These are phyloP conservation scores for Lasioglossum pauxillum DNA, from an alignment of 2,888 invertebrate genomes.

Conservation along the genomic window DNA sequence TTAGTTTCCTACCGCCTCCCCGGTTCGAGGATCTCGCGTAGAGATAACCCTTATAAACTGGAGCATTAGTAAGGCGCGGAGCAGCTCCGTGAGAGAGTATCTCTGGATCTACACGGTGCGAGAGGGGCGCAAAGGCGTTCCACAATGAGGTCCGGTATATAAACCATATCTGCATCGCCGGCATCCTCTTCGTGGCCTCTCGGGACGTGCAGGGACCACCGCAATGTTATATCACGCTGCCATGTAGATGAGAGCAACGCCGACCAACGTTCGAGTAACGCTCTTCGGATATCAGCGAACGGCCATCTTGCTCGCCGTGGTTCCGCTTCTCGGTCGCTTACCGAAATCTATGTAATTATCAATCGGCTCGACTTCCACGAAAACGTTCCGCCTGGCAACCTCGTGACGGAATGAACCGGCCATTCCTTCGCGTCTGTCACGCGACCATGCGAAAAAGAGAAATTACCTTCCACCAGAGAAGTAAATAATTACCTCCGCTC, in stretches of 20 bases:
- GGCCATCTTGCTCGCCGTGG: conserved; percentile 61
- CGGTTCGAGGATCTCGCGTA: conserved; percentile 69
- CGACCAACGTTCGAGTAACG: conserved; percentile 61
- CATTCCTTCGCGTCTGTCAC: conserved; percentile 5
- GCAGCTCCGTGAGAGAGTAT: conserved; percentile 75
- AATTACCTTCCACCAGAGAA: not conserved
- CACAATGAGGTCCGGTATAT: conserved; percentile 81
- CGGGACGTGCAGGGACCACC: conserved; percentile 63
- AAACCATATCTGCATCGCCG: conserved; percentile 81
- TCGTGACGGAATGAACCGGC: conserved; percentile 17
- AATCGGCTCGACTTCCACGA: conserved; percentile 31
- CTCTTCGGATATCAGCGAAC: conserved; percentile 66
- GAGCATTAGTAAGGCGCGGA: conserved; percentile 82
- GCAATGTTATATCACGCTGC: conserved; percentile 65
- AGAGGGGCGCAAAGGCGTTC: conserved; percentile 77
- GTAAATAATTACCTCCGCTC: not conserved
- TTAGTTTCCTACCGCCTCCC: conserved; percentile 23
- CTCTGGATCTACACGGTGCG: conserved; percentile 78
- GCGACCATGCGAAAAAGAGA: conserved; percentile 26
- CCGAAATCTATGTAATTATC: conserved; percentile 68
- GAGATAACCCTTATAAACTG: conserved; percentile 83
- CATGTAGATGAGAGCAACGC: conserved; percentile 70
- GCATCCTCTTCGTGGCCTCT: conserved; percentile 64
- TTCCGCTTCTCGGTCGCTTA: conserved; percentile 47
- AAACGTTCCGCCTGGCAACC: conserved; percentile 3